Evolutionary conservation across 2,888 invertebrate species (phyloP).

Genomic region (Nemoura dubitans): DNA sequence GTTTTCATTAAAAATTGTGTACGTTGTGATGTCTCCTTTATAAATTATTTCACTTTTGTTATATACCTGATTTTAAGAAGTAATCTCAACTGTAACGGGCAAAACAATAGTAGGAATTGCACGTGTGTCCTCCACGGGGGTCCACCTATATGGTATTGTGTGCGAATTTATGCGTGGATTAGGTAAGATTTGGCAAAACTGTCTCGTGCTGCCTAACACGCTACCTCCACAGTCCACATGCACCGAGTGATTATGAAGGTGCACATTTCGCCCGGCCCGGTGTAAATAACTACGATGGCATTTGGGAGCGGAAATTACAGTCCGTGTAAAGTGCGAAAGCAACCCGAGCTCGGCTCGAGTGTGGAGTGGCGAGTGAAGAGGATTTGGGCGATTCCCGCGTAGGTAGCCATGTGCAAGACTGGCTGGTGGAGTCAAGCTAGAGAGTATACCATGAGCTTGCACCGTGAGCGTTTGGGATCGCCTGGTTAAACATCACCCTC

Average conservation of each 20-base stretch:
- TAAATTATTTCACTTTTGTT: conserved; percentile 48
- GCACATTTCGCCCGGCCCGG: conserved; percentile 43
- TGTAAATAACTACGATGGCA: conserved; percentile 50
- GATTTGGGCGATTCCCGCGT: not conserved
- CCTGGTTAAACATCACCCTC: not conserved
- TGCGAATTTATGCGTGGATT: conserved; percentile 49
- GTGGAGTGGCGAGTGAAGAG: not conserved
- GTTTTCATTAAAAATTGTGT: conserved; percentile 27
- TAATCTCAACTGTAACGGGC: conserved; percentile 43
- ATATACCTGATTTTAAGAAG: conserved; percentile 47
- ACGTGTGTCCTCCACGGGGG: conserved; percentile 2
- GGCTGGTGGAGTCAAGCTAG: not conserved
- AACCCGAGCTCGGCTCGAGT: not conserved
- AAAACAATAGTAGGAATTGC: conserved; percentile 47
- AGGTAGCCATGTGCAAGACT: no score
- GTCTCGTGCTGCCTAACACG: conserved; percentile 26
- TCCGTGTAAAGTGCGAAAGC: not conserved
- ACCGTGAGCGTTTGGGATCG: not conserved
- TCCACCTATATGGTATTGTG: conserved; percentile 42
- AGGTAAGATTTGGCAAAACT: conserved; percentile 48
- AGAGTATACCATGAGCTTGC: not conserved
- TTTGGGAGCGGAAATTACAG: conserved; percentile 50
- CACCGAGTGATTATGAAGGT: conserved; percentile 35
- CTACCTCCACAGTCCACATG: not conserved
- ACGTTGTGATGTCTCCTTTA: conserved; percentile 44